Evolutionary conservation across 2,113 vertebrate species (phyloP), one percentile per base, ranked within the genome.

Genomic region (Cariama cristata): DNA sequence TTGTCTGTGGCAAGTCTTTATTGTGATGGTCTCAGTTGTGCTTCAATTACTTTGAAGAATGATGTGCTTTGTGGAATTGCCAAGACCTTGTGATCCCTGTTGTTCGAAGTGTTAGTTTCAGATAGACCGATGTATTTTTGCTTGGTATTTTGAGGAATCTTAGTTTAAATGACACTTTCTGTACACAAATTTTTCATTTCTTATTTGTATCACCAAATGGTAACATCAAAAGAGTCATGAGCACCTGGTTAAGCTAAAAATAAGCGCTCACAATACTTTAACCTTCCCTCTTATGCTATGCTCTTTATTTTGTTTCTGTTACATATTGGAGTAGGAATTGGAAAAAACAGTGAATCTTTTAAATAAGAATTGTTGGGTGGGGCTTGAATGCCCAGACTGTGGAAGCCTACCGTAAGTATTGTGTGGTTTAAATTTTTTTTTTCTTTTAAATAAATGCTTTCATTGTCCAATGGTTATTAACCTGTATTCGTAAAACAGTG

Each of bases 181-280:
- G 6, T 64, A 20, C 9, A 6, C 14, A 50, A 5, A 32, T 76
- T 68, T 62, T 83, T 35, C 11, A 83, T 86, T 47, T n/a, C 47
- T 66, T 71, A 44, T 14, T 60, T 79, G 12, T 73, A 23, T 91
- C 18, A 14, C 62, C 28, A 69, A 56, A 27, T 23, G 14, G 12
- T 60, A 62, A 23, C n/a, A 77, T 83, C 59, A 62, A 49, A 88
- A 81, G 76, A 77, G 24, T n/a, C 14, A 2, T 20, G 42, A 86
- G 28, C 33, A 62, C 21, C 59, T 74, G 18, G 15, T 53, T 69
- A 35, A 62, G 35, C 21, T 91, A n/a, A 80, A 55, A 55, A 4
- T 19, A 42, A 66, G 30, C 0, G 0, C 14, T 76, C 0, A 1
- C 45, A 50, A 10, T 18, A 7, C 55, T 77, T 91, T 52, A 63